Evolutionary conservation across 2,888 invertebrate genomes (phyloP), one percentile per base, ranked within the genome.

Genomic region (Muscina levida): DNA sequence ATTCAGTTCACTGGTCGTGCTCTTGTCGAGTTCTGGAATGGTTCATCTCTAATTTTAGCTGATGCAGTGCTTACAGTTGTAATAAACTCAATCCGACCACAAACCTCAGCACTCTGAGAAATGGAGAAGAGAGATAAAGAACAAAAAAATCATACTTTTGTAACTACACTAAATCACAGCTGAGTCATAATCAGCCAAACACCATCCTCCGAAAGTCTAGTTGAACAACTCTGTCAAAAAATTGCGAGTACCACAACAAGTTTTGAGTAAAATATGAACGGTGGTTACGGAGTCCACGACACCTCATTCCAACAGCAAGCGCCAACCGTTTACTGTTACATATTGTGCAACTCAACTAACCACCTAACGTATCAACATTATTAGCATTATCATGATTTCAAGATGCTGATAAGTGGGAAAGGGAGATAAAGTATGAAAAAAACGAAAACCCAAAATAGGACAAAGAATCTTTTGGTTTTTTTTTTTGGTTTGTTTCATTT

Each of bases 171-270:
- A 57, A 76, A 80, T 71, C 59, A 51, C 76, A 66, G 59, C 57
- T 71, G 59, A 73, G 31, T 77, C 56, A 57, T 81, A 74, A 67
- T 74, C 74, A 77, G 71, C 74, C 77, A 31, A 77, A 57, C 66
- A 74, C 22, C 53, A 67, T 71, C 66, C 22, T 56, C 39, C 70
- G 31, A 15, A 74, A 53, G 31, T 56, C 74, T 71, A 46, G 31
- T 31, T 3, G 4, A 5, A 72, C 59, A 71, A 65, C 56, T 75
- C 44, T n/a, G 59, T 8, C 37, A 56, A 39, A 72, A 62, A 68
- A 37, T 39, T 22, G 13, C 22, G 46, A 46, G 46, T 46, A 8
- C 46, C 51, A 48, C 51, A 48, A 26, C n/a, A 66, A 31, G 0
- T 31, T 57, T 31, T 10, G 59, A 39, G 31, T 13, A 73, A 31